Conservation (phyloP, 2,113 vertebrate genomes). For the Amphilophus citrinellus region DNA sequence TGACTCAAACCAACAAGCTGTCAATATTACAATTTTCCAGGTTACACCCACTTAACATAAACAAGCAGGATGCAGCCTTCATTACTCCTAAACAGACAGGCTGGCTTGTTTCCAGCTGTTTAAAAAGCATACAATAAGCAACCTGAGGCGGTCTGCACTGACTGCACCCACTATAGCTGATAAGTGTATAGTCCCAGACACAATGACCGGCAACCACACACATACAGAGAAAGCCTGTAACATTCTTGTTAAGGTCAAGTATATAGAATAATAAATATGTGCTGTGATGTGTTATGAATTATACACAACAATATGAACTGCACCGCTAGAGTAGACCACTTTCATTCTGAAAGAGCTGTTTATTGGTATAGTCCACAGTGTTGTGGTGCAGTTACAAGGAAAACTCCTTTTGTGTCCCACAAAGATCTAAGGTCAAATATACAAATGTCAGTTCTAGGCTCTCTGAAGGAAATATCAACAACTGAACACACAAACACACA, state of each 20-base stretch:
- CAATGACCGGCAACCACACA: slow-evolving; percentile 70
- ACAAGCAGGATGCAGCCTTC: slow-evolving; percentile 40
- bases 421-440: not conserved
- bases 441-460: not conserved
- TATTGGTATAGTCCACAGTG: not conserved
- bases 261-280: slow-evolving; percentile 47
- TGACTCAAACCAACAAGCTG: not conserved
- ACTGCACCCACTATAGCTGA: slow-evolving; percentile 40
- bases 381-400: not conserved
- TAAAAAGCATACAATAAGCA: slow-evolving; percentile 60
- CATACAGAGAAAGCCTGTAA: slow-evolving; percentile 44
- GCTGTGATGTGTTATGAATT: not conserved
- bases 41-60: slow-evolving; percentile 15
- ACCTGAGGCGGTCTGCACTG: slow-evolving; percentile 20
- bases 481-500: not conserved
- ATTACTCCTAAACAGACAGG: slow-evolving; percentile 40
- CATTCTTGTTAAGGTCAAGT: slow-evolving; percentile 58
- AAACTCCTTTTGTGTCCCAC: not conserved
- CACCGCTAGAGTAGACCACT: not conserved
- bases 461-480: not conserved
- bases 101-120: slow-evolving; percentile 52
- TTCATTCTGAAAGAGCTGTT: slow-evolving; percentile 1
- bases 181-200: slow-evolving; percentile 58
- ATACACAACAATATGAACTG: not conserved
- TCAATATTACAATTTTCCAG: not conserved